Conservation (phyloP, 2,113 vertebrate species). For the Triplophysa siluroides region DNA sequence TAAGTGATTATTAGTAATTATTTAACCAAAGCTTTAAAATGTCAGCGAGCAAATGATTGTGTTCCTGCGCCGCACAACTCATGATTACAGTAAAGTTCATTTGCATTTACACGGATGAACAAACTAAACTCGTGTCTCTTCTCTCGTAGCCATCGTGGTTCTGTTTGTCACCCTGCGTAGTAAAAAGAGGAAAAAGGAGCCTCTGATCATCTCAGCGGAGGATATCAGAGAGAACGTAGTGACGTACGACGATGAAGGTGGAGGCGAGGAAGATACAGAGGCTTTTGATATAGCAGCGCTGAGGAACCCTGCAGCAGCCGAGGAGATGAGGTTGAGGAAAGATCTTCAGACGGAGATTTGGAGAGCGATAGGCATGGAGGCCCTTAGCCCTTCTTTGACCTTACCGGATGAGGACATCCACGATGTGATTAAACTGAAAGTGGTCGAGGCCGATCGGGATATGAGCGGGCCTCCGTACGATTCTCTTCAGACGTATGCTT, state of each 20-base stretch:
- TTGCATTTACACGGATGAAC: neutral
- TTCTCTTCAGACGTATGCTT: conserved; percentile 96
- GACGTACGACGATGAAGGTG: conserved; percentile 88
- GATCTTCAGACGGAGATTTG: conserved; percentile 74
- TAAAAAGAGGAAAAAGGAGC: conserved; percentile 88
- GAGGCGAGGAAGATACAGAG: conserved; percentile 87
- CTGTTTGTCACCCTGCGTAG: conserved; percentile 91
- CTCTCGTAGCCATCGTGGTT: conserved; percentile 87
- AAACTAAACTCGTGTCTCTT: conserved; percentile 17
- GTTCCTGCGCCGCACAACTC: neutral
- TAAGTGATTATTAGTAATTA: neutral
- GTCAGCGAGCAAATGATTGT: conserved; percentile 38
- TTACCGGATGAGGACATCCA: conserved; percentile 83
- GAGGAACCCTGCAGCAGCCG: conserved; percentile 87
- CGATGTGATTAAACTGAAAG: conserved; percentile 85
- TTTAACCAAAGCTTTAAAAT: conserved; percentile 23
- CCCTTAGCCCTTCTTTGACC: conserved; percentile 69
- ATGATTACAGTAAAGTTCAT: conserved; percentile 6
- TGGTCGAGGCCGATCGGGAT: conserved; percentile 91
- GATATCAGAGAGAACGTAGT: conserved; percentile 96
- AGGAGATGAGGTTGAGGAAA: conserved; percentile 77
- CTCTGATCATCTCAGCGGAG: conserved; percentile 93
- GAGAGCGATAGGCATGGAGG: conserved; percentile 47
- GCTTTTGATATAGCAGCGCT: conserved; percentile 92
- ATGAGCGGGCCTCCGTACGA: conserved; percentile 91